Conservation (phyloP, 2,113 vertebrate genomes). For the Smithornis capensis region DNA sequence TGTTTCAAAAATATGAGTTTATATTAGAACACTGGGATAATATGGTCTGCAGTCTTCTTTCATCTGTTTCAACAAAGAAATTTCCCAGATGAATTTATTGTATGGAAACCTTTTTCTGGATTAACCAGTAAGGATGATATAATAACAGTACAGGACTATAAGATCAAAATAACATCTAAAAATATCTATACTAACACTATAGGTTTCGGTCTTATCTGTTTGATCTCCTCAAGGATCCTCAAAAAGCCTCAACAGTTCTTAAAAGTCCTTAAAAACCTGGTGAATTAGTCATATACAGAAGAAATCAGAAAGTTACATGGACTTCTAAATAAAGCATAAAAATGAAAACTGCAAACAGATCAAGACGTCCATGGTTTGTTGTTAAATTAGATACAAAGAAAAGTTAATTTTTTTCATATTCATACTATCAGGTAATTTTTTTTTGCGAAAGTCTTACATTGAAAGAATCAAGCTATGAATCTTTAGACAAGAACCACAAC, state of each 20-base stretch:
- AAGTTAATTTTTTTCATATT: background rate
- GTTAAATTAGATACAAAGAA: background rate
- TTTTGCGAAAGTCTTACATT: background rate
- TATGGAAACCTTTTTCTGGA: background rate
- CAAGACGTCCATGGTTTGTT: background rate
- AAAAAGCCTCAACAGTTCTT: background rate
- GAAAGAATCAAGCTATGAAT: background rate
- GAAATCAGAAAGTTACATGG: background rate
- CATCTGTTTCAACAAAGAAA: background rate
- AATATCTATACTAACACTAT: fast-evolving
- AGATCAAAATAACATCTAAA: background rate
- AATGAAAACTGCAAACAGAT: background rate
- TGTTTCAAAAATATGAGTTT: background rate
- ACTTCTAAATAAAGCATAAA: background rate
- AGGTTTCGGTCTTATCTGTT: background rate
- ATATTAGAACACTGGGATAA: background rate
- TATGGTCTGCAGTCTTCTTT: background rate
- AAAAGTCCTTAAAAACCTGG: background rate
- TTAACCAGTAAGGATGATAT: background rate
- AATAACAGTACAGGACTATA: background rate
- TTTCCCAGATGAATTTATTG: background rate
- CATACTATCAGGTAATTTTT: fast-evolving
- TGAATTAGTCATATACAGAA: background rate
- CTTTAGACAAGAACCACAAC: background rate
- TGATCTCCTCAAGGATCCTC: background rate